Base-by-base conservation (phyloP, 2,113 vertebrate species). In the Marmota monax region DNA sequence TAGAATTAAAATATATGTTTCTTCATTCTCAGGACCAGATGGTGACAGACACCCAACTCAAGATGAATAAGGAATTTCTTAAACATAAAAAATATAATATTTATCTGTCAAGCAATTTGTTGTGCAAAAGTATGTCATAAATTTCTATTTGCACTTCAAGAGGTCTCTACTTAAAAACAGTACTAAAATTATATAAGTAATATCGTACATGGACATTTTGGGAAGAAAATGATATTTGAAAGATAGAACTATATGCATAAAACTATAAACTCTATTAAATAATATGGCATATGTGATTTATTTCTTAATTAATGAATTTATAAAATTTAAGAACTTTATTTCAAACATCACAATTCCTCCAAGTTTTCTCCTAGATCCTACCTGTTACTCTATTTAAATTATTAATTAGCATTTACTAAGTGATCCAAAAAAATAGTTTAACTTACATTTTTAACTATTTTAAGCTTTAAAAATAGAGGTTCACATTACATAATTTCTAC, bases 101-200 rank as follows among this genome's bases (percentile, higher is more conserved):
- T 83, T 58, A 90, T 39, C n/a, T 92, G 17, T 29, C 32, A 74
- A 90, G 18, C 11, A 90, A 92, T 93, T 85, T 58, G 79, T 86
- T 29, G 82, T 61, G 11, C 18, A 88, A 58, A 94, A 82, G 16
- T 70, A 48, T 85, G 13, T 53, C 70, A 76, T 84, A 93, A 93
- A 78, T 90, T 90, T 70, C 20, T 88, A 73, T 76, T 87, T 94
- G 13, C 0, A 80, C 25, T 27, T 88, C 56, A 92, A 90, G 61
- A 78, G 20, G 82, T 95, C 70, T 73, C 53, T 90, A 82, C 10
- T 45, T 90, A 78, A 88, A 67, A 85, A 84, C 88, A 53, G 2
- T 48, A 90, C 63, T 42, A 77, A 91, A 93, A 73, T 56, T 67
- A 8, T 67, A 39, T 67, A 78, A 77, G 23, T 9, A 37, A 5